Conservation (phyloP, 2,113 vertebrate genomes). For the Morone chrysops region DNA sequence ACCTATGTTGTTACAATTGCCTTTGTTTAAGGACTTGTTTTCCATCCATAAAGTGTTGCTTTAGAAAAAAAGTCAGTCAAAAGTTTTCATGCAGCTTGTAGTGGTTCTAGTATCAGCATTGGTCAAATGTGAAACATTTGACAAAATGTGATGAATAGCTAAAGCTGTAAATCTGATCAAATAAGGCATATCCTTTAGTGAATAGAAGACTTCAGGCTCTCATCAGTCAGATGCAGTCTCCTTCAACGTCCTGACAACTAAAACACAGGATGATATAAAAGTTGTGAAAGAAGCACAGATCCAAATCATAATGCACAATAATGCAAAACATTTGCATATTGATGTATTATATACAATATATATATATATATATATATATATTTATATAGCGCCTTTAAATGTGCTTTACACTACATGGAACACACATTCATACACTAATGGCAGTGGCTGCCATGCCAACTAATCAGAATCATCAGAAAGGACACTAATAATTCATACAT, state of each 20-base stretch:
- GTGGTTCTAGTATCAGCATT: not conserved
- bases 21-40: not conserved
- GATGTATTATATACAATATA: no score
- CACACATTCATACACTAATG: no score
- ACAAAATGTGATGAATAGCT: not conserved
- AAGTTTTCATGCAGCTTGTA: not conserved
- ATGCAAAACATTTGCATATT: no score
- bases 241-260: not conserved
- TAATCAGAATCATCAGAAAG: no score
- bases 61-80: not conserved
- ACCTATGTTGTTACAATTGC: not conserved
- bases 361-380: no score
- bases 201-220: not conserved
- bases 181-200: not conserved
- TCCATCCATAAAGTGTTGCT: no score
- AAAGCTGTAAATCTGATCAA: not conserved
- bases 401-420: no score
- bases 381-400: no score
- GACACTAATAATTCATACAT: no score
- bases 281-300: conserved; percentile 1
- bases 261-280: conserved; percentile 6
- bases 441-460: no score
- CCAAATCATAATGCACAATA: not conserved
- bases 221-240: not conserved
- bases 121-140: not conserved